Evolutionary conservation across 2,888 invertebrate genomes (phyloP), one percentile per base, ranked within the genome.

Genomic region (Euproctis similis): DNA sequence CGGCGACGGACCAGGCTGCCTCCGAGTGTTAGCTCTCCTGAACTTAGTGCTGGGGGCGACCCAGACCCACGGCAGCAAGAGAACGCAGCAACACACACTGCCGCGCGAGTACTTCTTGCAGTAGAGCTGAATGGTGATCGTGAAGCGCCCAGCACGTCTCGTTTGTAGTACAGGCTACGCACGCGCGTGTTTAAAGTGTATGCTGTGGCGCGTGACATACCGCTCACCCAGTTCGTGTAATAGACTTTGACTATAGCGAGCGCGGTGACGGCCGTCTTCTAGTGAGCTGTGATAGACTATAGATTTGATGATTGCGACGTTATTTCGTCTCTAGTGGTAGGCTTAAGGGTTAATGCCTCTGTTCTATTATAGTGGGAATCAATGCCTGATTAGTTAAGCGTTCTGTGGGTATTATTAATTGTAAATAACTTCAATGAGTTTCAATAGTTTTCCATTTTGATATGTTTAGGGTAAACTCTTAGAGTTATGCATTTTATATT

Each of bases 201-300:
- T 67, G 73, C 82, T 39, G 60, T 86, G 45, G 61, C 75, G 26
- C 69, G 70, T 22, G 48, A 30, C 41, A 44, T 24, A 43, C 44
- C 36, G 41, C 42, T 44, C 53, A 44, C 31, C 16, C 36, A 5
- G 35, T 31, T 24, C 30, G 30, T 28, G 22, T 42, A 48, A 42
- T 11, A 7, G 49, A 42, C 21, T 4, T 19, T n/a, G 8, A 19
- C 19, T 19, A 8, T 19, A 8, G 8, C 8, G 21, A 21, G 21
- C 50, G 42, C 53, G 43, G 42, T 36, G 28, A 34, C 44, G 31
- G 20, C 23, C 31, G 59, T 66, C 71, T 67, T 63, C 60, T 66
- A 62, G 72, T 78, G 59, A 78, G 74, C 78, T 84, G 82, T 82
- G 81, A 80, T 80, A 81, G 75, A 67, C 69, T 80, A 74, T 64